These are phyloP conservation scores for Caranx melampygus DNA, from an alignment of 2,113 vertebrate species.

Conservation along the genomic window DNA sequence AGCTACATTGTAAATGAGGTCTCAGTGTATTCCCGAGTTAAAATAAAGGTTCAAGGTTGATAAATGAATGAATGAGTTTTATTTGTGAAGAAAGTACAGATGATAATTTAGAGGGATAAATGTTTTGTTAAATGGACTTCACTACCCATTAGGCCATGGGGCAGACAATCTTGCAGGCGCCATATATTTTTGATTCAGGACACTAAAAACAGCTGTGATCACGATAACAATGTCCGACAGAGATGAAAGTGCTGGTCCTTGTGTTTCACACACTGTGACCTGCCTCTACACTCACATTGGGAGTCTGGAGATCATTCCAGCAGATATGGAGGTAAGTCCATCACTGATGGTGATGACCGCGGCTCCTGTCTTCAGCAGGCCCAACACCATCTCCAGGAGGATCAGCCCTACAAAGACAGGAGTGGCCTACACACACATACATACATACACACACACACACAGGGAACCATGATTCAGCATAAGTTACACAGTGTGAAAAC, in stretches of 20 bases:
- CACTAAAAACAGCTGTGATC: background rate
- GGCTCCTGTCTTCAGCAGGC: constrained; percentile 81
- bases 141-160: no score
- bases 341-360: constrained; percentile 83
- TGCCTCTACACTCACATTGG: constrained; percentile 85
- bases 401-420: constrained; percentile 90
- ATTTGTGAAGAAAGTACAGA: no score
- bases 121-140: no score
- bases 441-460: constrained; percentile 36
- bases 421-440: constrained; percentile 84
- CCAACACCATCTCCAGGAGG: constrained; percentile 87
- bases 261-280: no score
- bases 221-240: background rate
- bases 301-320: constrained; percentile 89
- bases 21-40: no score
- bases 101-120: no score
- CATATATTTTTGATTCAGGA: background rate
- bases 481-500: constrained; percentile 47
- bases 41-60: no score
- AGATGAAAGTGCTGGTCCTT: no score
- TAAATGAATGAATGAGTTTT: no score
- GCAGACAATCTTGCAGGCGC: no score
- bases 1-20: no score
- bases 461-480: constrained; percentile 46
- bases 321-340: constrained; percentile 87